Base-by-base conservation (phyloP, 2,888 invertebrate species). In the Linnaemya tessellans region DNA sequence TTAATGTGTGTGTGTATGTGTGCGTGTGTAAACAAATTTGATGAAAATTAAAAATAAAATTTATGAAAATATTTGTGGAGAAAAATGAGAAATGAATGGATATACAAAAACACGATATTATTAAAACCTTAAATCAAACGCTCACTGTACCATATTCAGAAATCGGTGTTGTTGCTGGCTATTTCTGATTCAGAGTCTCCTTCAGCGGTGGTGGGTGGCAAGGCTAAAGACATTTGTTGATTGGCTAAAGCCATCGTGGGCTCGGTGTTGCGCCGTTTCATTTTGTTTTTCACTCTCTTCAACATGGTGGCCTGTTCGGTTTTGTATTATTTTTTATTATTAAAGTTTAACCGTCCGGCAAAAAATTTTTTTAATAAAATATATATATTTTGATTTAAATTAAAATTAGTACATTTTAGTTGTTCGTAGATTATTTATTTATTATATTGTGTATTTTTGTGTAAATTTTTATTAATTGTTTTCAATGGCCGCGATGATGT, bases 201-300 rank as follows among this genome's bases (percentile, higher is more conserved):
- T 81, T 90, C 89, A 38, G 88, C 89, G 51, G 90, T 88, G 41
- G 89, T 88, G 18, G 87, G 80, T 70, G 85, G 85, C 78, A 87
- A 80, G 84, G 93, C 92, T 89, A 92, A 90, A 80, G 93, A 93
- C 89, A 93, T 91, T 87, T 92, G 92, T 80, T 93, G 92, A 83
- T 91, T 92, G 67, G 91, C 93, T 93, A 93, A 93, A 88, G 93
- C 92, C 96, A 96, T 96, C 90, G 95, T 94, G 89, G 96, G 96
- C 94, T 97, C 97, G 89, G 97, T 97, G 94, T 98, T 97, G 92
- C 98, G 96, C 90, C 98, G 95, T 94, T 98, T 98, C 96, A 98
- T 98, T 95, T 99, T 99, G 92, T 95, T 95, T 94, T 97, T 97
- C 93, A 96, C 96, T 95, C 99, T 99, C 96, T 99, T 99, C 94